phyloP scores from a whole-genome alignment of 1,140 invertebrate genomes.

The Drosophila pruinosa region DNA sequence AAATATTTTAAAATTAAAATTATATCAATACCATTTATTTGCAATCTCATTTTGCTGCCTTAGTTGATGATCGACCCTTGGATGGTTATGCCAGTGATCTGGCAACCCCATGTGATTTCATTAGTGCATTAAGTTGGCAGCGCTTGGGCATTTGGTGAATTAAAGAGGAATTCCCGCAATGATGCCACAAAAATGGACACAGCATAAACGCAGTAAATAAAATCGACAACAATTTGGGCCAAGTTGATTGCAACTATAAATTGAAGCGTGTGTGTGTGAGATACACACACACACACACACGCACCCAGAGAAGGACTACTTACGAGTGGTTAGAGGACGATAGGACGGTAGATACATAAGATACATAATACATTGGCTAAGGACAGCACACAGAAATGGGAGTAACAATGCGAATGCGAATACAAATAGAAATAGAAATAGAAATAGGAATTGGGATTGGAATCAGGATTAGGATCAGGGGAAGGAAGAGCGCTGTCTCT shows the following conservation, averaged over 20 bases:
- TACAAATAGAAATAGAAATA: background rate
- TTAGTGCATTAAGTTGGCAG: slow-evolving; percentile 16
- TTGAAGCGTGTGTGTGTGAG: slow-evolving; percentile 11
- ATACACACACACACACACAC: slow-evolving; percentile 3
- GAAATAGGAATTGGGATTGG: background rate
- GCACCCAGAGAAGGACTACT: slow-evolving; percentile 1
- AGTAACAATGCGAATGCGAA: background rate
- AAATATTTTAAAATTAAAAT: no score
- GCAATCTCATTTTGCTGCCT: background rate
- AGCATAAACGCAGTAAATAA: slow-evolving; percentile 22
- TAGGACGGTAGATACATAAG: slow-evolving; percentile 19
- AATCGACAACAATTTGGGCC: slow-evolving; percentile 26
- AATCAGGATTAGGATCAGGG: background rate
- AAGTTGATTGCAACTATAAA: slow-evolving; percentile 47
- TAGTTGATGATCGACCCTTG: background rate
- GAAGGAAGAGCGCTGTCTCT: background rate
- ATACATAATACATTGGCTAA: slow-evolving; percentile 11
- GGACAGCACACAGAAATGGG: slow-evolving; percentile 6
- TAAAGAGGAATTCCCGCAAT: slow-evolving; percentile 9
- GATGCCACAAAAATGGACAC: slow-evolving; percentile 13
- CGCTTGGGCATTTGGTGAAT: background rate
- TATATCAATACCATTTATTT: no score
- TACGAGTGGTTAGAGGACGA: background rate
- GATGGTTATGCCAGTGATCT: slow-evolving; percentile 1
- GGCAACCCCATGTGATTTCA: background rate